phyloP scores from a whole-genome alignment of 1,140 invertebrate species.

The Berghia stephanieae region DNA sequence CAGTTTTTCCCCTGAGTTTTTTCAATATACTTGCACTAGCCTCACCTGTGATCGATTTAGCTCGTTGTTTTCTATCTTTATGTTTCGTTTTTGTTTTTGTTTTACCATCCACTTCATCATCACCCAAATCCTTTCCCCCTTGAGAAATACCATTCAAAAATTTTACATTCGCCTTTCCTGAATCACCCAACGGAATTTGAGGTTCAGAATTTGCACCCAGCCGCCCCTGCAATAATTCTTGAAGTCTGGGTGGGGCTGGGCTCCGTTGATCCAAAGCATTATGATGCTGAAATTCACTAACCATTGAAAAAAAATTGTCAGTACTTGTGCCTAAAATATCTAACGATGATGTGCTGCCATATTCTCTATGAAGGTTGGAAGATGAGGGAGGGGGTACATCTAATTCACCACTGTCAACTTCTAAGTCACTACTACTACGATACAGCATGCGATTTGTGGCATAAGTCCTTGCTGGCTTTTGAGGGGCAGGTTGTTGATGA shows the following conservation, averaged over 20 bases:
- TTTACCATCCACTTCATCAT: conserved; percentile 75
- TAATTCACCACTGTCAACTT: conserved; percentile 71
- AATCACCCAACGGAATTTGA: conserved; percentile 25
- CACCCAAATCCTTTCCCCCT: conserved; percentile 54
- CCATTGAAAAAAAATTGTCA: conserved; percentile 69
- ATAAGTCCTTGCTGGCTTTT: conserved; percentile 38
- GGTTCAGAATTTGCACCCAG: conserved; percentile 21
- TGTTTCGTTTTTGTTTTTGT: conserved; percentile 63
- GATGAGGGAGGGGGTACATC: conserved; percentile 49
- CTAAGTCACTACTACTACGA: conserved; percentile 77
- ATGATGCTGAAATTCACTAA: conserved; percentile 18
- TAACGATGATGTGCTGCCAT: conserved; percentile 76
- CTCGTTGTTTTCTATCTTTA: conserved; percentile 60
- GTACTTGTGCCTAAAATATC: conserved; percentile 73
- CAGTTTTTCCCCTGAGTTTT: conserved; percentile 61
- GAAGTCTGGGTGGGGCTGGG: conserved; percentile 69
- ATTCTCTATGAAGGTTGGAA: conserved; percentile 67
- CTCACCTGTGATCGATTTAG: conserved; percentile 62
- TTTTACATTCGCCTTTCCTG: conserved; percentile 36
- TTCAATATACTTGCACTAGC: conserved; percentile 62
- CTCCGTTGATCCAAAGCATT: conserved; percentile 72
- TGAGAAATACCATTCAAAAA: conserved; percentile 60
- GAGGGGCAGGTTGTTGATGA: conserved; percentile 14
- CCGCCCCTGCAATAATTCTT: conserved; percentile 71
- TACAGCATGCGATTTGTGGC: conserved; percentile 62